These are phyloP conservation scores for Arvicanthis niloticus DNA, from an alignment of 2,113 vertebrate species.

Conservation along the genomic window DNA sequence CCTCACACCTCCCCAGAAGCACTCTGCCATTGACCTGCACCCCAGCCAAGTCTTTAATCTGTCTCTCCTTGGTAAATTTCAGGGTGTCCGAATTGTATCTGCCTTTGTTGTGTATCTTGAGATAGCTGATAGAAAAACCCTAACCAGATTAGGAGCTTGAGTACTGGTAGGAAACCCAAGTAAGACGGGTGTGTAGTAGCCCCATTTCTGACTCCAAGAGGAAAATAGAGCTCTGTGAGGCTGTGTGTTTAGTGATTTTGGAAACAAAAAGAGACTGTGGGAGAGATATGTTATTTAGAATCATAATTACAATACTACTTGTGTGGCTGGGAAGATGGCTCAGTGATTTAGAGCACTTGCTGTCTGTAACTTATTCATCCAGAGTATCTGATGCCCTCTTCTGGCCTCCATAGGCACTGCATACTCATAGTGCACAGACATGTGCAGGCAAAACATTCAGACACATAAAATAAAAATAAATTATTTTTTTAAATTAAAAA, in stretches of 20 bases:
- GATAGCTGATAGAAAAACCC: background rate
- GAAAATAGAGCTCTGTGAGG: background rate
- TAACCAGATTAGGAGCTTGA: slow-evolving; percentile 2
- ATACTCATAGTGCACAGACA: background rate
- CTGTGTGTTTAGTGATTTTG: background rate
- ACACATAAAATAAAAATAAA: background rate
- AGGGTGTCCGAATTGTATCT: slow-evolving; percentile 3
- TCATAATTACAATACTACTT: background rate
- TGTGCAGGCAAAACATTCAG: background rate
- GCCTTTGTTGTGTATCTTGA: slow-evolving; percentile 10
- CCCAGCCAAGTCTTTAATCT: background rate
- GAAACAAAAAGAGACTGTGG: background rate
- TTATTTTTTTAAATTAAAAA: background rate
- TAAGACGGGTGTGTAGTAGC: background rate
- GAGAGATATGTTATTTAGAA: background rate
- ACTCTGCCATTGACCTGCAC: background rate
- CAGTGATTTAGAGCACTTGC: background rate
- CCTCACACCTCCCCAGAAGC: background rate
- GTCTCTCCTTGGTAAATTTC: slow-evolving; percentile 25
- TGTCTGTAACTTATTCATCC: background rate
- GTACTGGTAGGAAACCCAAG: background rate
- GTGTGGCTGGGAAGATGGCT: background rate
- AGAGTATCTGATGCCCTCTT: background rate
- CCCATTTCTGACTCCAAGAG: background rate
- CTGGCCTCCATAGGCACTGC: background rate